Conservation (phyloP, 1,140 invertebrate species). For the Triops cancriformis region DNA sequence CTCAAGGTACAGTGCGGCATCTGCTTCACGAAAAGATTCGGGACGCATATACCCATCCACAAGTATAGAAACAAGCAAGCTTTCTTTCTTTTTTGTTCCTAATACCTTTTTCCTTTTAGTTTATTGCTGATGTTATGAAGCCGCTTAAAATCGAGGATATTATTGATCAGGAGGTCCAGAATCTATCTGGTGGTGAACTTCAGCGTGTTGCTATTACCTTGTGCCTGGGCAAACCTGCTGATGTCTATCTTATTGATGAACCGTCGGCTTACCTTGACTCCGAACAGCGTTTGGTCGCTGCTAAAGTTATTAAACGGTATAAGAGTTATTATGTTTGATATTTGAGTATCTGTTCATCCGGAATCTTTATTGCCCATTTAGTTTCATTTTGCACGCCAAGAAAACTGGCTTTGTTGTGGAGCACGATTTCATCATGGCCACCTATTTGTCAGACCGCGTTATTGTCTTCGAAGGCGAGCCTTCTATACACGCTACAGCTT, state of each 20-base stretch:
- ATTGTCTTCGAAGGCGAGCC: slow-evolving; percentile 96
- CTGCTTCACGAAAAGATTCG: slow-evolving; percentile 92
- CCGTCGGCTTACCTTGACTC: slow-evolving; percentile 99
- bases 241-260: slow-evolving; percentile 98
- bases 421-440: slow-evolving; percentile 99
- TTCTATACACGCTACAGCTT: slow-evolving; percentile 77
- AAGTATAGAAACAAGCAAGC: slow-evolving; percentile 46
- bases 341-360: not conserved
- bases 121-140: slow-evolving; percentile 98
- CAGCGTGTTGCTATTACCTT: slow-evolving; percentile 92
- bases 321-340: slow-evolving; percentile 26
- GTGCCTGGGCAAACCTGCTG: slow-evolving; percentile 95
- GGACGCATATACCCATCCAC: slow-evolving; percentile 93
- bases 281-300: slow-evolving; percentile 98
- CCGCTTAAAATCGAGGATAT: slow-evolving; percentile 96
- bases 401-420: slow-evolving; percentile 99
- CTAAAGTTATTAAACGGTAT: slow-evolving; percentile 96
- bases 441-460: slow-evolving; percentile 95
- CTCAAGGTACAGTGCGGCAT: slow-evolving; percentile 80
- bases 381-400: slow-evolving; percentile 97
- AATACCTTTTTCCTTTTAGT: slow-evolving; percentile 47
- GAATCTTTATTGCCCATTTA: slow-evolving; percentile 39
- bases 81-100: not conserved
- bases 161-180: slow-evolving; percentile 97
- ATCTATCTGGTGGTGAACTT: slow-evolving; percentile 97